Base-by-base conservation (phyloP, 2,888 invertebrate species). In the Sussaba pulchella region DNA sequence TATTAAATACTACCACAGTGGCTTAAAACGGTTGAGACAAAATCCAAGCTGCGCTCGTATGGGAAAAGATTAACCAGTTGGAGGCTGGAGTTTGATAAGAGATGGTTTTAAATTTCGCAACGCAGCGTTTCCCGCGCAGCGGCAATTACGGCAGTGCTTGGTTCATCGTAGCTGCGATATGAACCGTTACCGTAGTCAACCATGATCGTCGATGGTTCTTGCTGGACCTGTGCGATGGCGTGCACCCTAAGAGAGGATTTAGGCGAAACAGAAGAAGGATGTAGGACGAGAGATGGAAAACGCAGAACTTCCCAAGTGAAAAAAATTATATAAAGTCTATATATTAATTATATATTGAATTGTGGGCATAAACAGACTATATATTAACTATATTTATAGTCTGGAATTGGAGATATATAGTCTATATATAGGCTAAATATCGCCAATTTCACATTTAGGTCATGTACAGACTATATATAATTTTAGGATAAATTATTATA, bases 71-170 rank as follows among this genome's bases (percentile, higher is more conserved):
- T 64, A 78, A 71, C 57, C 76, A 45, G 81, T 64, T 80, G 83
- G 78, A 82, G 54, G 19, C 66, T 78, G 84, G 61, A 52, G 50
- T 21, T 47, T 71, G 78, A 76, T 85, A 78, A 77, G 69, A 73
- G 83, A 82, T 85, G 83, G 88, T 86, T 85, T 88, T 85, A 78
- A 86, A 88, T 88, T 88, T 86, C 88, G 83, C 86, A 78, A 73
- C 78, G 85, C 83, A 83, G 84, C 77, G 69, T 73, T 54, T 73
- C 54, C 31, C 31, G 19, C 59, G 36, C 39, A 19, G 17, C 24
- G 43, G 50, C 5, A 24, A 52, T 31, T 57, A n/a, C n/a, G n/a
- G n/a, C n/a, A n/a, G n/a, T n/a, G n/a, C n/a, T 31, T 14, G 17
- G 4, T n/a, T n/a, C 10, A 50, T 19, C 19, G 50, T 10, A 21